Conservation (phyloP, 1,140 invertebrate species). For the Hyposmocoma kahamanoa region DNA sequence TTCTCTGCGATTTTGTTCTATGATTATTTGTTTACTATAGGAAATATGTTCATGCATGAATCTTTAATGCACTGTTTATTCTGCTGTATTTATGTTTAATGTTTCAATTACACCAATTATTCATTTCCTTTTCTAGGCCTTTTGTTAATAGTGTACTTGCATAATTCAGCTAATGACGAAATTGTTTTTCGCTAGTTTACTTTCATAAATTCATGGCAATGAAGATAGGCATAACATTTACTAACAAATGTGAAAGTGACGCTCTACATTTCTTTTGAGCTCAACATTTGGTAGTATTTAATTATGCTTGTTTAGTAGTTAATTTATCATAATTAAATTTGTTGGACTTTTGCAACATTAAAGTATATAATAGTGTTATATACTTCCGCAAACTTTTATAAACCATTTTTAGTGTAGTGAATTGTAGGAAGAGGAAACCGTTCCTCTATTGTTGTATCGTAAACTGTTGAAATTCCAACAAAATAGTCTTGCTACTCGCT, state of each 20-base stretch:
- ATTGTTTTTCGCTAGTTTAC: constrained; percentile 1
- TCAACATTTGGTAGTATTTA: background rate
- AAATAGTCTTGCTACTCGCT: too few relatives aligned
- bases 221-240: constrained; percentile 29
- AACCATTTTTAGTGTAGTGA: too few relatives aligned
- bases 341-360: too few relatives aligned
- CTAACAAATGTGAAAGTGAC: constrained; percentile 13
- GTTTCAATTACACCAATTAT: background rate
- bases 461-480: too few relatives aligned
- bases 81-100: background rate
- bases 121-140: background rate
- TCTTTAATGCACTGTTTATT: background rate
- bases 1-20: background rate
- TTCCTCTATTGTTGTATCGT: too few relatives aligned
- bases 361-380: too few relatives aligned
- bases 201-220: constrained; percentile 17
- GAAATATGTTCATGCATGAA: background rate
- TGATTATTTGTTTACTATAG: background rate
- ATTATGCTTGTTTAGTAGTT: constrained; percentile 34
- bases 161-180: background rate
- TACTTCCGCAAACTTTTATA: too few relatives aligned
- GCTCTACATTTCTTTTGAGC: constrained; percentile 3
- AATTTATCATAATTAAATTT: too few relatives aligned
- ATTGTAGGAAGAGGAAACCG: too few relatives aligned
- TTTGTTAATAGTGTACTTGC: background rate